These are phyloP conservation scores for Parapsyche elsis DNA, from an alignment of 1,140 invertebrate species.

Conservation along the genomic window DNA sequence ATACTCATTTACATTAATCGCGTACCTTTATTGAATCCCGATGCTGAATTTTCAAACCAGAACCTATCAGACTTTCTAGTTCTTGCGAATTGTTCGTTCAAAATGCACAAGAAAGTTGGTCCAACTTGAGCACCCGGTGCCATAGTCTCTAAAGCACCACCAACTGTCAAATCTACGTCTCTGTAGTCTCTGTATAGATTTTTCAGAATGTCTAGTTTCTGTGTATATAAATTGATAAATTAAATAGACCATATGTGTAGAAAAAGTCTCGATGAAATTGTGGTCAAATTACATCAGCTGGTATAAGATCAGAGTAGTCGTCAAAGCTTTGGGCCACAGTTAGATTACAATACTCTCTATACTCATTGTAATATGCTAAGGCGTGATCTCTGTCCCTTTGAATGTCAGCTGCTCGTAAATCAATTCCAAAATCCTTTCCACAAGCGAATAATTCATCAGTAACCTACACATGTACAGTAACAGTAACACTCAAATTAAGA, in stretches of 20 bases:
- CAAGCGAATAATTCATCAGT: constrained; percentile 69
- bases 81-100: constrained; percentile 65
- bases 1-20: constrained; percentile 50
- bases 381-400: constrained; percentile 79
- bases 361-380: constrained; percentile 70
- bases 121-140: constrained; percentile 68
- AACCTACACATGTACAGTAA: constrained; percentile 63
- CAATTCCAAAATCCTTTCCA: constrained; percentile 69
- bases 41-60: constrained; percentile 65
- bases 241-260: not conserved
- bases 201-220: constrained; percentile 42
- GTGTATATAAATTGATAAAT: constrained; percentile 30
- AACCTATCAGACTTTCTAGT: constrained; percentile 63
- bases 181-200: constrained; percentile 61
- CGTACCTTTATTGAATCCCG: constrained; percentile 62
- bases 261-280: not conserved
- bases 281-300: not conserved
- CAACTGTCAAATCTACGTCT: constrained; percentile 72
- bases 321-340: constrained; percentile 70
- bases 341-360: constrained; percentile 70
- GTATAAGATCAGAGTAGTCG: constrained; percentile 70
- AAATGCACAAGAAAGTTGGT: constrained; percentile 72
- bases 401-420: constrained; percentile 77
- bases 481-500: constrained; percentile 2
- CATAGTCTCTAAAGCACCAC: constrained; percentile 66